Evolutionary conservation across 2,888 invertebrate genomes (phyloP), one percentile per base, ranked within the genome.

Genomic region (Nomada ferruginata): DNA sequence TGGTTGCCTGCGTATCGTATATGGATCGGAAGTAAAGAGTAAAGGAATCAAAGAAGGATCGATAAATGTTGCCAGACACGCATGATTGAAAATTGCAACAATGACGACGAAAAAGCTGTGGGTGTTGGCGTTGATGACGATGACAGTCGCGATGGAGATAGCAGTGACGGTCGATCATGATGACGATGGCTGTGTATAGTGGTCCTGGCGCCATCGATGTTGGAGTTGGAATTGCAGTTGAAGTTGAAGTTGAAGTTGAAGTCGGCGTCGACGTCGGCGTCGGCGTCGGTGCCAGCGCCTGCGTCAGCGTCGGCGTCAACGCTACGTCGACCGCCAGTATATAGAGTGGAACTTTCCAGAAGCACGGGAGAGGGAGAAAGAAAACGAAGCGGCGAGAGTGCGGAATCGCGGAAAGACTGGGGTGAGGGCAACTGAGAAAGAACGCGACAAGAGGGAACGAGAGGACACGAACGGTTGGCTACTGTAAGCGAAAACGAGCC

Each of bases 311-410:
- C 59, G 53, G 60, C 60, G 53, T 20, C n/a, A 70, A 63, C 77
- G 64, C 65, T 47, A 47, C 47, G 13, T 13, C 15, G 47, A 47
- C 15, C 11, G 15, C 47, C 15, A 11, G 61, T 72, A 69, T 68
- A 36, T 36, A 36, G 36, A 86, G 84, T 90, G 93, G 93, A 92
- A 92, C 87, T 91, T 93, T 92, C 93, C 91, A 92, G 90, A 90
- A 87, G 83, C 82, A 66, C 55, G 75, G n/a, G 83, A 78, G 80
- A 71, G 84, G 76, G 72, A 73, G 50, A 63, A 61, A 70, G 66
- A 71, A 75, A 60, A 36, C 36, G 76, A 66, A 55, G 26, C 66
- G 72, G 68, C 47, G 55, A 79, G 76, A 77, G 71, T 26, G 44
- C 66, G 63, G 36, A 72, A 76, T 69, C 36, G 68, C 61, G 71